Evolutionary conservation across 1,140 invertebrate species (phyloP).

Genomic region (Panonychus citri): DNA sequence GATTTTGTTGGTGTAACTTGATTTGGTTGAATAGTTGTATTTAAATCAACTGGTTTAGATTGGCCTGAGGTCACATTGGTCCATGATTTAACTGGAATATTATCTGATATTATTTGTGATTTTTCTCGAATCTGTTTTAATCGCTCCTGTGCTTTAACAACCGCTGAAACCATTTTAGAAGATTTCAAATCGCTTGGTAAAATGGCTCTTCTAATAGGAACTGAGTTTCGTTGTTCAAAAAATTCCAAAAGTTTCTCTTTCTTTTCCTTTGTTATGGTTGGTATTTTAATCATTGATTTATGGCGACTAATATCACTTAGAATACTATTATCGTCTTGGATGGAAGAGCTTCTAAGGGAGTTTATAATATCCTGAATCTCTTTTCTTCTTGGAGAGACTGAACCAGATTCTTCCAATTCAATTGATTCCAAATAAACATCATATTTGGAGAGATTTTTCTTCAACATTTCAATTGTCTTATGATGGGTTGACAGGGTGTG

Average conservation of each 20-base stretch:
- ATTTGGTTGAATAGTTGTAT: neutral
- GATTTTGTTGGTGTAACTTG: neutral
- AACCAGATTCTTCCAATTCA: neutral
- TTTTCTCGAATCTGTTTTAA: neutral
- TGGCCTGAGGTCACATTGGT: neutral
- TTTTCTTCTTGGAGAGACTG: neutral
- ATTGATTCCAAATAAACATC: neutral
- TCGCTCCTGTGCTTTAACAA: slow-evolving; percentile 6
- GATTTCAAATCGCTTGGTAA: neutral
- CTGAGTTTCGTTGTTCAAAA: slow-evolving; percentile 1
- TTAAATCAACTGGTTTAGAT: neutral
- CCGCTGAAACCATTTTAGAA: slow-evolving; percentile 5
- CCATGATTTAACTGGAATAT: neutral
- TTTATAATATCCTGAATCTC: neutral
- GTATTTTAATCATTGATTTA: neutral
- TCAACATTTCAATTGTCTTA: slow-evolving; percentile 1
- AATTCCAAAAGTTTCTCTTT: neutral
- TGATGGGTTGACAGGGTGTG: slow-evolving; percentile 6
- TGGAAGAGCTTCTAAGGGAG: neutral
- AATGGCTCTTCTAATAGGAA: slow-evolving; percentile 2
- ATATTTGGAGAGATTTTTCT: neutral
- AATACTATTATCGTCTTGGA: neutral
- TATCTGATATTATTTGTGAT: neutral
- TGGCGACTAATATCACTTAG: neutral
- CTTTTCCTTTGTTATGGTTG: neutral